These are phyloP conservation scores for Chelonus formosanus DNA, from an alignment of 2,888 invertebrate genomes.

Conservation along the genomic window DNA sequence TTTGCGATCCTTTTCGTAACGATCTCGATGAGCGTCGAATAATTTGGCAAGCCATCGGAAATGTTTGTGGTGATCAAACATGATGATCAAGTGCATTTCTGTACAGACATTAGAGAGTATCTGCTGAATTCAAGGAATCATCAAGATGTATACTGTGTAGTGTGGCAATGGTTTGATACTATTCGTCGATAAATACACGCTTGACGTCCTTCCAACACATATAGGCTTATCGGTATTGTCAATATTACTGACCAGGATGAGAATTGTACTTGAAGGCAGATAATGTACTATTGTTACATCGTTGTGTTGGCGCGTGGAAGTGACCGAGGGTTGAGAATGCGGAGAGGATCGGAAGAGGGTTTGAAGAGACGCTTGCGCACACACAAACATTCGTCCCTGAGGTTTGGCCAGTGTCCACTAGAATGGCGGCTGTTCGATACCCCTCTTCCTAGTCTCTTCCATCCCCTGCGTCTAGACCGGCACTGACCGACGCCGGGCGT, in stretches of 20 bases:
- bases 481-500: slow-evolving; percentile 63
- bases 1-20: slow-evolving; percentile 42
- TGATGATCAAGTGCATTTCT: neutral
- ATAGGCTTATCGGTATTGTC: slow-evolving; percentile 36
- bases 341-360: slow-evolving; percentile 16
- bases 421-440: slow-evolving; percentile 62
- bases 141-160: slow-evolving; percentile 10
- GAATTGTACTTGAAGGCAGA: slow-evolving; percentile 42
- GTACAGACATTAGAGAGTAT: neutral
- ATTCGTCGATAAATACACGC: too few species aligned
- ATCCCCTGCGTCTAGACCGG: slow-evolving; percentile 44
- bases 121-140: slow-evolving; percentile 42
- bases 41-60: slow-evolving; percentile 24
- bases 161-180: too few species aligned
- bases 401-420: slow-evolving; percentile 61
- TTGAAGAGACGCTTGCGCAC: slow-evolving; percentile 18
- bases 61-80: slow-evolving; percentile 20
- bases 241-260: slow-evolving; percentile 27
- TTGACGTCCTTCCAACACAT: too few species aligned
- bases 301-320: slow-evolving; percentile 29
- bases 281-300: slow-evolving; percentile 52
- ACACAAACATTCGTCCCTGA: slow-evolving; percentile 58
- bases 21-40: slow-evolving; percentile 33
- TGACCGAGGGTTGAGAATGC: slow-evolving; percentile 32
- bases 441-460: slow-evolving; percentile 45